These are phyloP conservation scores for Accipiter cooperii DNA, from an alignment of 2,113 vertebrate species.

Conservation along the genomic window DNA sequence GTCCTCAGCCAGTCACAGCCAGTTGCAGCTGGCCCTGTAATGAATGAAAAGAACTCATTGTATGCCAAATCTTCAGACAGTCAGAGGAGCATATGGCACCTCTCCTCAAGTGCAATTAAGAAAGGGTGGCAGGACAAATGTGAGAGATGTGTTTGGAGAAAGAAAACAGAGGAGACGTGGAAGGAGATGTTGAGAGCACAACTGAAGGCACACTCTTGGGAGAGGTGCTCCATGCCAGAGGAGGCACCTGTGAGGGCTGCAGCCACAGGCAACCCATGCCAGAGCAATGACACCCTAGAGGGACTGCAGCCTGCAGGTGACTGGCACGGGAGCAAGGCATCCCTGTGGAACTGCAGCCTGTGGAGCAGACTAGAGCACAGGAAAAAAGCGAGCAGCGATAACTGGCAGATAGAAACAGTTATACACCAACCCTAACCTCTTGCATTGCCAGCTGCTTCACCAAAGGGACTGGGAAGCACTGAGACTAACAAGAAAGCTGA, in stretches of 20 bases:
- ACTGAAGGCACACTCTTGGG: background rate
- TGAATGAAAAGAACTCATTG: background rate
- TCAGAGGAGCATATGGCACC: background rate
- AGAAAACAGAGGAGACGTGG: background rate
- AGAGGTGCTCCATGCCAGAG: background rate
- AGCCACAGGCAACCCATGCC: background rate
- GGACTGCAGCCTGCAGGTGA: background rate
- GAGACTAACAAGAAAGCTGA: background rate
- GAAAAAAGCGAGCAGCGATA: background rate
- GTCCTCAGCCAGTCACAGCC: background rate
- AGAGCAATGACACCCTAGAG: background rate
- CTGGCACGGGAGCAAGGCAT: background rate
- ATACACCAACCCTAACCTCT: background rate
- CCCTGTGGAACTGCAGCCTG: background rate
- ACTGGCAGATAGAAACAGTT: background rate
- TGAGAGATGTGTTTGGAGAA: background rate
- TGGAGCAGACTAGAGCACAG: background rate
- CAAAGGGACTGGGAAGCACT: background rate
- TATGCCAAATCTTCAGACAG: background rate
- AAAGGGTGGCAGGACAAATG: background rate
- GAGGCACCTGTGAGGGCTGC: background rate
- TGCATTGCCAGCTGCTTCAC: background rate
- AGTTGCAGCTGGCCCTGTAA: background rate
- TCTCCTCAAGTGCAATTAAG: background rate
- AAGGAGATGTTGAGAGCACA: background rate